Evolutionary conservation across 2,113 vertebrate genomes (phyloP).

Genomic region (Ptilonorhynchus violaceus): DNA sequence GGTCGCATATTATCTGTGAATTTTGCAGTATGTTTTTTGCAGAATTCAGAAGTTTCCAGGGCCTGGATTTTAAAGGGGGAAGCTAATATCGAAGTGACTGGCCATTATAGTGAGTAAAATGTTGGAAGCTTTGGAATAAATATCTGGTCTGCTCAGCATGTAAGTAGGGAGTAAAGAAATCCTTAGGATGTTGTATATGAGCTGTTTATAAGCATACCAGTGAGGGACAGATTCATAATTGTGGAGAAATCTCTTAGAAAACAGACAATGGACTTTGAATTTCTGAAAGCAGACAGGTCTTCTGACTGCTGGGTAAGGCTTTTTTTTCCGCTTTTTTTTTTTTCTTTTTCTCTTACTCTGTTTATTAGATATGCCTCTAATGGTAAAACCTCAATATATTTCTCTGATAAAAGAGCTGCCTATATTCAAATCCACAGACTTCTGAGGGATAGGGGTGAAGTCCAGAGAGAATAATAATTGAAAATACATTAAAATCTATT

Average conservation of each 20-base stretch:
- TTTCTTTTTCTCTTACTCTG: background rate
- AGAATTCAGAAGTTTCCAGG: background rate
- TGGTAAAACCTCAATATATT: background rate
- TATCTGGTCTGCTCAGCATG: background rate
- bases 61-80: background rate
- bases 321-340: fast-evolving
- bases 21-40: background rate
- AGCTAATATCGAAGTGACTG: background rate
- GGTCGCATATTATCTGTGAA: background rate
- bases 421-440: background rate
- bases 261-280: background rate
- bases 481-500: background rate
- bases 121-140: background rate
- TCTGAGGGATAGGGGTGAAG: background rate
- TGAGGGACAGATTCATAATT: background rate
- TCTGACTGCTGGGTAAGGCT: background rate
- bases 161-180: background rate
- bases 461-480: background rate
- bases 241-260: background rate
- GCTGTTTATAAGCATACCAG: background rate
- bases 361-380: background rate
- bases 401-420: background rate
- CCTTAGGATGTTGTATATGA: background rate
- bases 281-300: background rate
- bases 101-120: background rate